Base-by-base conservation (phyloP, 2,888 invertebrate genomes). In the Salticus scenicus region DNA sequence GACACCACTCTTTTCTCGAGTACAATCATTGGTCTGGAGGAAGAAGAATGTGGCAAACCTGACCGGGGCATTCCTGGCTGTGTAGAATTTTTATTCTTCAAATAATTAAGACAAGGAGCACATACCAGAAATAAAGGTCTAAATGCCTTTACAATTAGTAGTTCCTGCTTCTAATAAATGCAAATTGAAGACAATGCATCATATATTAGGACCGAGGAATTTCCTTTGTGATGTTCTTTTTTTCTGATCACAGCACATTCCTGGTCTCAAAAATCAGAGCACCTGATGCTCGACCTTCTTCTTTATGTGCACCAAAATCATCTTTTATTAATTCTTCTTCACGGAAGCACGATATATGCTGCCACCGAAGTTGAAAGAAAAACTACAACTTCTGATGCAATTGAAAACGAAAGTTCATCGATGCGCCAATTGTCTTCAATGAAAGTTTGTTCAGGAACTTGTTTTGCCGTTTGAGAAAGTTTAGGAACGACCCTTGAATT, bases 101-200 rank as follows among this genome's bases (percentile, higher is more conserved):
- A 77, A 47, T 69, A 77, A 69, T 77, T 51, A 42, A 77, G 51
- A 77, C 24, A 73, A 73, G 72, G 51, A 47, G 57, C 51, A 47
- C 31, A 24, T n/a, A 28, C 31, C 14, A n/a, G 30, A 66, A 33
- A 72, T 41, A 79, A 72, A 71, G 73, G 67, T 71, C 64, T 79
- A 79, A 71, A 79, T 79, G 42, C 79, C 79, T 79, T 66, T 72
- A 66, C 63, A 64, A 67, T 67, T 67, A 51, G 67, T 28, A 73
- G 42, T 66, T 20, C 47, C 71, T 17, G 42, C 75, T 72, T 74
- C 31, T 76, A 77, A 77, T 76, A 72, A 83, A 77, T 83, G 83
- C 83, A 83, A 83, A 77, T 77, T 77, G 77, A 77, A 72, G 67
- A 83, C 77, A 83, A 70, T 70, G 67, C 83, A 76, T 82, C 82